phyloP scores from a whole-genome alignment of 2,888 invertebrate genomes.

The Bruchidius siliquastri region DNA sequence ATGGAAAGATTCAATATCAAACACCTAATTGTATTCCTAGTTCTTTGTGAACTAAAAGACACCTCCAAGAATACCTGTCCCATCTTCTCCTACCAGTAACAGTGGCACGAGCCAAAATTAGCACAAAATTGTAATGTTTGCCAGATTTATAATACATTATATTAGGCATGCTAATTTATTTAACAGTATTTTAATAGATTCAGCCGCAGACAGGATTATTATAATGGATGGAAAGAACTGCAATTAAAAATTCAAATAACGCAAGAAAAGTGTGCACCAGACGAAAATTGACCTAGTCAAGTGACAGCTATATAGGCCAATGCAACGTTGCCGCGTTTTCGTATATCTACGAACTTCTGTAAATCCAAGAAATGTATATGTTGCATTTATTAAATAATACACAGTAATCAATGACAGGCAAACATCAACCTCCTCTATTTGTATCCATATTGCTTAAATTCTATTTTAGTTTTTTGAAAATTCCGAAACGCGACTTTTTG shows the following conservation, averaged over 20 bases:
- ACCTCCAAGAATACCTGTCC: not conserved
- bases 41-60: not conserved
- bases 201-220: constrained; percentile 4
- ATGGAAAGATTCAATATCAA: not conserved
- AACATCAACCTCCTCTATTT: too few relatives aligned
- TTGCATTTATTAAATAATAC: too few relatives aligned
- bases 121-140: not conserved
- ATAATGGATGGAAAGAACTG: not conserved
- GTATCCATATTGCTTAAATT: too few relatives aligned
- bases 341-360: too few relatives aligned
- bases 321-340: not conserved
- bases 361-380: too few relatives aligned
- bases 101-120: not conserved
- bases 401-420: too few relatives aligned
- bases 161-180: constrained; percentile 5
- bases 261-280: constrained; percentile 1
- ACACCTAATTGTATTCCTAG: not conserved
- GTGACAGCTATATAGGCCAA: not conserved
- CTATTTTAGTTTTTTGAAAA: too few relatives aligned
- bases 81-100: not conserved
- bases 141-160: not conserved
- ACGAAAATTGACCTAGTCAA: constrained; percentile 3
- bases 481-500: too few relatives aligned
- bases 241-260: constrained; percentile 2
- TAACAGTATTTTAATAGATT: constrained; percentile 7